These are phyloP conservation scores for Poecilia wingei DNA, from an alignment of 2,797 vertebrate species.

Conservation along the genomic window DNA sequence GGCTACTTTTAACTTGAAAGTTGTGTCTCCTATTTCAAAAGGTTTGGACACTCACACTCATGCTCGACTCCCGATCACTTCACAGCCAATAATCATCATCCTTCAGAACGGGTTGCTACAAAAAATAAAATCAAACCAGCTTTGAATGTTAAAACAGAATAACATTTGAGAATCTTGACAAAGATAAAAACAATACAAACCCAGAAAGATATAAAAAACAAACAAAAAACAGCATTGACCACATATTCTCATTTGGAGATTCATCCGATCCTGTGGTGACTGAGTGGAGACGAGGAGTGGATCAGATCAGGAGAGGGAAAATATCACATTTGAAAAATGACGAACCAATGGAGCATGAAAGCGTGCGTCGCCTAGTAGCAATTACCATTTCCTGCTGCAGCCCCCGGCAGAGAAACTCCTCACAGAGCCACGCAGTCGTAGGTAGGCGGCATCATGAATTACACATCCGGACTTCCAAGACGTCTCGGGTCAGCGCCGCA, in stretches of 20 bases:
- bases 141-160: not conserved
- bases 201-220: not conserved
- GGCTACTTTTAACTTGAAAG: too few relatives aligned
- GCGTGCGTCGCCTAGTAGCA: conserved; percentile 70
- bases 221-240: conserved; percentile 5
- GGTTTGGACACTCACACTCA: not conserved
- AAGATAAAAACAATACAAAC: not conserved
- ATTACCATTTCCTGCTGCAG: conserved; percentile 59
- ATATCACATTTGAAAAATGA: conserved; percentile 71
- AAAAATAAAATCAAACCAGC: not conserved
- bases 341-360: conserved; percentile 73
- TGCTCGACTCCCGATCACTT: not conserved
- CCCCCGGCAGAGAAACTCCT: conserved; percentile 62
- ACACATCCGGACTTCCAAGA: conserved; percentile 29
- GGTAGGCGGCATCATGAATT: conserved; percentile 36
- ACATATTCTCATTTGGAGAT: conserved; percentile 27
- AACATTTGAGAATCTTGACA: not conserved
- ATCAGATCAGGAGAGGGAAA: conserved; percentile 64
- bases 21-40: too few relatives aligned
- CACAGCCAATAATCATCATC: not conserved
- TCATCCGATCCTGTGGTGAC: conserved; percentile 44
- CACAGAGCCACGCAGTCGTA: conserved; percentile 32
- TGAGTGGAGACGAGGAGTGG: conserved; percentile 55
- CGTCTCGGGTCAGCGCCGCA: not conserved
- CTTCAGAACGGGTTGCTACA: not conserved